Evolutionary conservation across 2,888 invertebrate genomes (phyloP).

Genomic region (Xestia sexstrigata): DNA sequence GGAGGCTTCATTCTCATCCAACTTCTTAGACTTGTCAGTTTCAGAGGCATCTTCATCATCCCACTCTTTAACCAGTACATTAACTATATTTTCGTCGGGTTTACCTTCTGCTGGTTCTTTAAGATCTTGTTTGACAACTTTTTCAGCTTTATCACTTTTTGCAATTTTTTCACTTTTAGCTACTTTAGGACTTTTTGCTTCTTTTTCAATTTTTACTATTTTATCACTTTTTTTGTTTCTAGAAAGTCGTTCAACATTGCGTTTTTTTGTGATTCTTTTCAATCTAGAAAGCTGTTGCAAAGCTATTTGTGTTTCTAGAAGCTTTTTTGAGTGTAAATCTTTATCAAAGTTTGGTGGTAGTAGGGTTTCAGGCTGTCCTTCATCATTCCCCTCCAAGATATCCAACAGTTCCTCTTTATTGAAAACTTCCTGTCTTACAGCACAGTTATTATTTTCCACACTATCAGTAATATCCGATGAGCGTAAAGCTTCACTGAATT

Average conservation of each 20-base stretch:
- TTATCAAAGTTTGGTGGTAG: constrained; percentile 61
- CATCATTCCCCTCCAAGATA: constrained; percentile 86
- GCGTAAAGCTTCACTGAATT: constrained; percentile 84
- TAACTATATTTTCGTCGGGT: constrained; percentile 83
- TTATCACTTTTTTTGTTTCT: constrained; percentile 59
- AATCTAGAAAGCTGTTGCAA: constrained; percentile 83
- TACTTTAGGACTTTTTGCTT: constrained; percentile 46
- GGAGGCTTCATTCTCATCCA: constrained; percentile 69
- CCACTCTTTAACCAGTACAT: constrained; percentile 90
- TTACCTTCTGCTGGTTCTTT: constrained; percentile 58
- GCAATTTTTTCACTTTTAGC: constrained; percentile 45
- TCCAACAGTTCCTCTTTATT: constrained; percentile 87
- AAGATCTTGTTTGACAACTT: constrained; percentile 49
- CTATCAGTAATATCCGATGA: constrained; percentile 81
- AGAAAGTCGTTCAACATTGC: constrained; percentile 60
- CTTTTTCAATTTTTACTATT: constrained; percentile 51
- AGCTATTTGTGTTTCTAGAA: constrained; percentile 81
- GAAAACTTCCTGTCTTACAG: constrained; percentile 82
- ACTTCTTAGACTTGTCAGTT: constrained; percentile 65
- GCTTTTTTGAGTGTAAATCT: constrained; percentile 66
- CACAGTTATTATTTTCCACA: constrained; percentile 83
- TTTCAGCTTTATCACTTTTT: constrained; percentile 58
- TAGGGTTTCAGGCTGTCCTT: constrained; percentile 64
- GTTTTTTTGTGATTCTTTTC: constrained; percentile 68
- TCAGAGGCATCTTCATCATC: constrained; percentile 84